Base-by-base conservation (phyloP, 2,888 invertebrate genomes). In the Cheilosia variabilis region DNA sequence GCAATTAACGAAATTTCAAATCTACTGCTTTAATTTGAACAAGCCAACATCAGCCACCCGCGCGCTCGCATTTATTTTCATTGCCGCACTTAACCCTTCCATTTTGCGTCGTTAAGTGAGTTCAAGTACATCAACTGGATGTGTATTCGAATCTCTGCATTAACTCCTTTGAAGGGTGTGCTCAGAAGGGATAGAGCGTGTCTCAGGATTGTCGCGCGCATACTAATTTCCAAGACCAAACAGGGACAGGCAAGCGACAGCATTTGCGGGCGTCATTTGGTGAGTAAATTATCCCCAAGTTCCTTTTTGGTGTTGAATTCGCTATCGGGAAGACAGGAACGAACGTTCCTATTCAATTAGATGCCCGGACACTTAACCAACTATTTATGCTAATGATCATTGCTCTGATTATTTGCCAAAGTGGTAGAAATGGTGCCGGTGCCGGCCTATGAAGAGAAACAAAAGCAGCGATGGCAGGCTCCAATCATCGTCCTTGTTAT, bases 301-400 rank as follows among this genome's bases (percentile, higher is more conserved):
- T 79, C 58, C 37, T 63, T 72, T 65, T 71, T 55, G 24, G 55
- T 72, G 72, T 79, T 55, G 52, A 43, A 37, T 47, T 31, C 47
- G 17, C 9, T 47, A 19, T 47, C 31, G 31, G 24, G 24, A 47
- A 27, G 22, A 24, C 34, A 50, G 45, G 50, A 13, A 50, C 10
- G 47, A 52, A 34, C 37, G 47, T 66, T 76, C 76, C 66, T 71
- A 86, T 86, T 86, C 86, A 86, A 86, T 86, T 86, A 86, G 62
- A 81, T 63, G 65, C 72, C 66, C 81, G 62, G 68, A 81, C 75
- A 77, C 76, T 80, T 76, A 75, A 63, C 75, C 66, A 65, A 72
- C 71, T 86, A 76, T 86, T 86, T 86, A 86, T 86, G 86, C 86
- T 81, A 81, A 86, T 77, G 76, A 81, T 86, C 80, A 86, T 72